Conservation (phyloP, 1,140 invertebrate genomes). For the Megathymus violae region DNA sequence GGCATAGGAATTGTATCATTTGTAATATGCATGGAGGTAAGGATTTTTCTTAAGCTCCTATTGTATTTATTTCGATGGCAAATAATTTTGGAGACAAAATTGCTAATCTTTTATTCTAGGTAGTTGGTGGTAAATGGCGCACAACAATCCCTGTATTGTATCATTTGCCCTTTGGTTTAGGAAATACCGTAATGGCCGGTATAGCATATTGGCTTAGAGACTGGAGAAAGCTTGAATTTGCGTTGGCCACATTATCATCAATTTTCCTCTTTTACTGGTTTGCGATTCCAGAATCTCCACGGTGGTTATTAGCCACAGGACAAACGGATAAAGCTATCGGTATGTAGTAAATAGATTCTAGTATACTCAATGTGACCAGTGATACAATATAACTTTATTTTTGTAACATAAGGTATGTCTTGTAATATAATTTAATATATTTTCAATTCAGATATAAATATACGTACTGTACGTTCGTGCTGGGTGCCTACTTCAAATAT, state of each 20-base stretch:
- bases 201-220: constrained; percentile 87
- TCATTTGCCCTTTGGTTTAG: constrained; percentile 88
- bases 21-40: constrained; percentile 79
- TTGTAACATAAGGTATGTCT: too few relatives aligned
- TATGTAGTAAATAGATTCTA: constrained; percentile 34
- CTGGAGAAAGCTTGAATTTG: constrained; percentile 90
- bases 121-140: constrained; percentile 86
- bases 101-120: constrained; percentile 46
- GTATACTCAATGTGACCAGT: too few relatives aligned
- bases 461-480: too few relatives aligned
- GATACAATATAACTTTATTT: too few relatives aligned
- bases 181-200: constrained; percentile 85
- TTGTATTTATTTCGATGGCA: too few relatives aligned
- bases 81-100: too few relatives aligned
- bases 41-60: constrained; percentile 9
- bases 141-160: constrained; percentile 87
- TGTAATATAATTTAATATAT: too few relatives aligned
- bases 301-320: constrained; percentile 90
- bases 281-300: constrained; percentile 90
- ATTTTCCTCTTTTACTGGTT: constrained; percentile 88
- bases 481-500: too few relatives aligned
- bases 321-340: constrained; percentile 85
- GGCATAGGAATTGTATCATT: constrained; percentile 77
- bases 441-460: too few relatives aligned
- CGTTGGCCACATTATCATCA: constrained; percentile 87